Evolutionary conservation across 1,140 invertebrate species (phyloP).

Genomic region (Laupala kohalensis): DNA sequence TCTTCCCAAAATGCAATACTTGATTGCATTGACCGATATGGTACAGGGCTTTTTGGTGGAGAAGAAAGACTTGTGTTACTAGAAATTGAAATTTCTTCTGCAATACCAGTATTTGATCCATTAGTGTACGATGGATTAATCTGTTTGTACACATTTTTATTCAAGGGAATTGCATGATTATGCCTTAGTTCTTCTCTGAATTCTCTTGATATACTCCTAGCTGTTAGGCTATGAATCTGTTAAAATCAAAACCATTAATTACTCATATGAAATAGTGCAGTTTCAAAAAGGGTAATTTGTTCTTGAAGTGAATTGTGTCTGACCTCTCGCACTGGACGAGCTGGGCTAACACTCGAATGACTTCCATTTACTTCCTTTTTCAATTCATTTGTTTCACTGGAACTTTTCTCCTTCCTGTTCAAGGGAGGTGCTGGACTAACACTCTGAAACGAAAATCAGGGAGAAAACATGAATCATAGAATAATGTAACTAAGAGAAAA

Average conservation of each 20-base stretch:
- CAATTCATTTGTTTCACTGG: not conserved
- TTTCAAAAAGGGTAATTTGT: too few relatives aligned
- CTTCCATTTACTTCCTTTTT: not conserved
- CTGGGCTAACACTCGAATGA: not conserved
- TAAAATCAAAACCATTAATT: not conserved
- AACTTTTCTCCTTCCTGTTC: not conserved
- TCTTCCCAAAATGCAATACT: constrained; percentile 12
- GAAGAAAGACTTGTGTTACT: not conserved
- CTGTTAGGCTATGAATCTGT: constrained; percentile 68
- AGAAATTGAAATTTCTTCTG: constrained; percentile 1
- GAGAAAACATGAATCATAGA: too few relatives aligned
- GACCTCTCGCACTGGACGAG: not conserved
- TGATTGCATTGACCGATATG: not conserved
- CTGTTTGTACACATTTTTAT: constrained; percentile 7
- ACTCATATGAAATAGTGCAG: not conserved
- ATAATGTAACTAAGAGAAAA: too few relatives aligned
- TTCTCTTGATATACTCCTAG: constrained; percentile 60
- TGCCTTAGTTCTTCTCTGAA: constrained; percentile 48
- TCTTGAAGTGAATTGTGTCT: too few relatives aligned
- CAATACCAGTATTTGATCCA: not conserved
- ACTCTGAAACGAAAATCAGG: too few relatives aligned
- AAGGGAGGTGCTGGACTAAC: not conserved
- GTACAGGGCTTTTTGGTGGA: not conserved
- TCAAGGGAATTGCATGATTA: constrained; percentile 3
- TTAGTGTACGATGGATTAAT: not conserved